Evolutionary conservation across 1,140 invertebrate genomes (phyloP), one percentile per base, ranked within the genome.

Genomic region (Heliconius hewitsoni): DNA sequence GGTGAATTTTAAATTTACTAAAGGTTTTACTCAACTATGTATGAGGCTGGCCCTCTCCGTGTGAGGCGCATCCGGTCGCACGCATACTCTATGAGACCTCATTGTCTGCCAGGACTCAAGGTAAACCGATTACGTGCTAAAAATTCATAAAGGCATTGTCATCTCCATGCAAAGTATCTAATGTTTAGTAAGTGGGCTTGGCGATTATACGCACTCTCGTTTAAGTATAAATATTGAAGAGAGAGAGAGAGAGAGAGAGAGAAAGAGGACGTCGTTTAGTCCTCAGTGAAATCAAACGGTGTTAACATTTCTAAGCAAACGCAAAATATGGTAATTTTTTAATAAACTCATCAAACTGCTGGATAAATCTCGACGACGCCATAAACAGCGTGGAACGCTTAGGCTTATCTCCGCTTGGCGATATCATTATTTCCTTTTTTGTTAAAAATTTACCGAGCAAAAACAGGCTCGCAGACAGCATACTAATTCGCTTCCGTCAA

Each of bases 351-450:
- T 87, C 84, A 86, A 83, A 86, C 76, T 77, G 71, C 80, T 84
- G 82, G 81, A 83, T 71, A 89, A 90, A 90, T 88, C 85, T 90
- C 83, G 85, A 87, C 82, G 86, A 90, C 88, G 82, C 85, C 87
- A 88, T 90, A 93, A 92, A 91, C 89, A 91, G 89, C 85, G 87
- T 84, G 86, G 82, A 82, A 85, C 87, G 89, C 84, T 90, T 85
- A 87, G 84, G 82, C 87, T 93, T 92, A 94, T 94, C 91, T 93
- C 85, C 85, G 82, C 86, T 90, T 90, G 89, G 91, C 91, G 89
- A 92, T 90, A 90, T 93, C 90, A 94, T 94, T 93, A 93, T 91
- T 90, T 92, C 85, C 88, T 84, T 90, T 92, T 93, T 91, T 89
- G 84, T 84, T 90, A 93, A 94, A 46, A 93, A 93, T 83, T 89